Percentiles rank a stretch among this genome's conserved stretches.
phyloP scores from a whole-genome alignment of 35 echinoderm and acorn worm genomes.

The Heliocidaris tuberculata region DNA sequence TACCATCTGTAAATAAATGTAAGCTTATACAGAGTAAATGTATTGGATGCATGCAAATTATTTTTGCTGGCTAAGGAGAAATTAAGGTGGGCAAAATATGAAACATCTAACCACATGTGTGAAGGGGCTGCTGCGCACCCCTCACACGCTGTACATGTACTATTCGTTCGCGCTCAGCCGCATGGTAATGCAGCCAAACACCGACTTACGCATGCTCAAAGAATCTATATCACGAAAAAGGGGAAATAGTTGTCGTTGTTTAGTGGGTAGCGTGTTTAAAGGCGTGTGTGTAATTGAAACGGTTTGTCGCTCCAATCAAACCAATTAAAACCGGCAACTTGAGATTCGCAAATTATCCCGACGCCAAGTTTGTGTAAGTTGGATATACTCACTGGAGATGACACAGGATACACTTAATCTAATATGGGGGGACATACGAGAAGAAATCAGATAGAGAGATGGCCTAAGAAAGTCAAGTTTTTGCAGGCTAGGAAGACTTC shows the following conservation, averaged over 20 bases:
- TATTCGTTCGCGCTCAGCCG: no score
- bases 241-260: background rate
- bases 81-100: no score
- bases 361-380: background rate
- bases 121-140: no score
- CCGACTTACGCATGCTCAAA: no score
- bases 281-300: conserved; percentile 6
- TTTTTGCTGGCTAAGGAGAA: no score
- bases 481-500: background rate
- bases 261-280: background rate
- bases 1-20: no score
- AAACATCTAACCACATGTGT: no score
- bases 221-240: no score
- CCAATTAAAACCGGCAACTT: conserved; percentile 29
- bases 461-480: background rate
- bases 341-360: conserved; percentile 26
- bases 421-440: conserved; percentile 39
- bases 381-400: background rate
- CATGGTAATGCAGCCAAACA: no score
- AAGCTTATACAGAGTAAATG: no score
- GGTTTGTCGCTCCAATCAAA: conserved; percentile 29
- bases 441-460: conserved; percentile 9
- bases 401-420: conserved; percentile 35
- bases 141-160: no score
- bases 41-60: no score